Percentiles rank a stretch among this genome's conserved stretches.
phyloP scores from a whole-genome alignment of 2,113 vertebrate genomes.

The Nymphicus hollandicus region DNA sequence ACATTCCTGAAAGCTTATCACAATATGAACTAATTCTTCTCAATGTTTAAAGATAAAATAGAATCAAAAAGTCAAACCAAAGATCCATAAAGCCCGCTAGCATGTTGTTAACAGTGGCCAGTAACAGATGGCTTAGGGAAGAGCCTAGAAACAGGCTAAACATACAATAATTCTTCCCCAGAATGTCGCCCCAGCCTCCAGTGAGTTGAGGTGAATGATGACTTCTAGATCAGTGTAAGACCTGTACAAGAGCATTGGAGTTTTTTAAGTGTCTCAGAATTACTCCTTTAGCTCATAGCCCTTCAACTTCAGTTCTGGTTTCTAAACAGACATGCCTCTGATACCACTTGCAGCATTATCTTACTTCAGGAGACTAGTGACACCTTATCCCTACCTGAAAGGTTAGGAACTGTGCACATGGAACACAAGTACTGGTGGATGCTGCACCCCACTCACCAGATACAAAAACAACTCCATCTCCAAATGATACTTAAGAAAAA shows the following conservation, averaged over 20 bases:
- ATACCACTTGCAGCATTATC: neutral
- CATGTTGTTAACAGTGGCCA: neutral
- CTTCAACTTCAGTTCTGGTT: neutral
- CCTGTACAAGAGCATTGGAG: neutral
- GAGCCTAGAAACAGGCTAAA: neutral
- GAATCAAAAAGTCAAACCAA: neutral
- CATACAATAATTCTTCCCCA: neutral
- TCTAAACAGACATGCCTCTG: neutral
- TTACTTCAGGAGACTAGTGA: neutral
- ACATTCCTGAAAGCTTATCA: neutral
- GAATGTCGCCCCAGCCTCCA: neutral
- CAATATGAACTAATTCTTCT: neutral
- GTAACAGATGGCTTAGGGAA: neutral
- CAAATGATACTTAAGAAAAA: neutral
- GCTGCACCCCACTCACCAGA: neutral
- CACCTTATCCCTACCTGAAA: neutral
- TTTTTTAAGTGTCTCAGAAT: neutral
- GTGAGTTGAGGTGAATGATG: neutral
- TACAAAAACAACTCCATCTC: neutral
- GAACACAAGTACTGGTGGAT: neutral
- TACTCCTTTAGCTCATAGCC: neutral
- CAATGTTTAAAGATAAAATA: neutral
- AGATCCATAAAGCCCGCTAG: neutral
- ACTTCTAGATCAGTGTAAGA: neutral
- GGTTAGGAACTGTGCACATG: neutral